These are phyloP conservation scores for Leuciscus idus DNA, from an alignment of 2,113 vertebrate genomes.

Conservation along the genomic window DNA sequence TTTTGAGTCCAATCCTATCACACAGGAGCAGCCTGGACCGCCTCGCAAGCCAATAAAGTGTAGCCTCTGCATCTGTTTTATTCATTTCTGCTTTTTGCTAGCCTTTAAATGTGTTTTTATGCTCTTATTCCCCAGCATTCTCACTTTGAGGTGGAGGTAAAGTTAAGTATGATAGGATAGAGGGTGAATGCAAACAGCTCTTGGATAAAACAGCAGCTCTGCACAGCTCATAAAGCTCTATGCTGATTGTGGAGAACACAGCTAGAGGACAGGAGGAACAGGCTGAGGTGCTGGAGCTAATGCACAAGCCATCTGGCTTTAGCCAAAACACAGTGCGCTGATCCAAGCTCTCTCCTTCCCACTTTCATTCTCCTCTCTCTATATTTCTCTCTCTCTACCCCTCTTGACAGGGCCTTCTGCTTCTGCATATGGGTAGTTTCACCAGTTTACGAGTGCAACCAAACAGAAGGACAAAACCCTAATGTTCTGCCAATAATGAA, in stretches of 20 bases:
- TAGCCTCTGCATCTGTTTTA: constrained; percentile 60
- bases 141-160: constrained; percentile 37
- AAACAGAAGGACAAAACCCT: constrained; percentile 53
- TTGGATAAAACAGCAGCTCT: constrained; percentile 62
- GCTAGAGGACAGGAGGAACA: constrained; percentile 69
- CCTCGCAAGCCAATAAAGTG: constrained; percentile 53
- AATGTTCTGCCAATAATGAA: constrained; percentile 39
- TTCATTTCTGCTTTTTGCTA: constrained; percentile 59
- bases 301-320: constrained; percentile 69
- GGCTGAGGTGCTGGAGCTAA: constrained; percentile 63
- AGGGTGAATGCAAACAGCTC: constrained; percentile 58
- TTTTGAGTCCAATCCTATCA: constrained; percentile 55
- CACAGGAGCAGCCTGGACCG: constrained; percentile 45
- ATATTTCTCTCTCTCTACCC: constrained; percentile 42
- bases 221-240: constrained; percentile 73
- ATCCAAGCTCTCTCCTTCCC: constrained; percentile 29
- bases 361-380: constrained; percentile 25
- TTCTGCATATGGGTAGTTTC: constrained; percentile 51
- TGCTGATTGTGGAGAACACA: constrained; percentile 63
- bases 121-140: neutral
- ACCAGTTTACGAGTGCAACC: constrained; percentile 39
- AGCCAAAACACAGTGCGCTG: constrained; percentile 62
- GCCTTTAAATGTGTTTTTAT: constrained; percentile 51
- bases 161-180: constrained; percentile 32
- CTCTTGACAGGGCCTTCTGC: constrained; percentile 41